A percentile compares a stretch with the other conserved stretches of the same genome.
Conservation (phyloP, 1,140 invertebrate genomes). For the Zaprionus ornatus region DNA sequence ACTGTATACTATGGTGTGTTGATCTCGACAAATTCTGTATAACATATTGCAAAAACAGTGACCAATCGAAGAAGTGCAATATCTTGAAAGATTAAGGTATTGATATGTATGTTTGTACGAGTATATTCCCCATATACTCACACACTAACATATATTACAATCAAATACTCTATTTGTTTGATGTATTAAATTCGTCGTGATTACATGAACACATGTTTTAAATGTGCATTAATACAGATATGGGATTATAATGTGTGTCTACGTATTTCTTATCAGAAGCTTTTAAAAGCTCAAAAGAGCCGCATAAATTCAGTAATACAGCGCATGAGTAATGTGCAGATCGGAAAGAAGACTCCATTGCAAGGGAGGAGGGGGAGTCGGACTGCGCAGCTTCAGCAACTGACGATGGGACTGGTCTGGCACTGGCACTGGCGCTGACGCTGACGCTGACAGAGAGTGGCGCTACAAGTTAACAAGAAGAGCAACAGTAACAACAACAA, state of each 20-base stretch:
- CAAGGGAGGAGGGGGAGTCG: neutral
- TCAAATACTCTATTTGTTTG: neutral
- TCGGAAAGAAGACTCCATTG: slow-evolving; percentile 13
- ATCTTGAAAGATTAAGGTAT: too few species aligned
- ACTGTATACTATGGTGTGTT: neutral
- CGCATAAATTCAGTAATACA: slow-evolving; percentile 21
- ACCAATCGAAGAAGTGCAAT: too few species aligned
- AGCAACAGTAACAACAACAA: slow-evolving; percentile 18
- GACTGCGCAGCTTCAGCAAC: slow-evolving; percentile 48
- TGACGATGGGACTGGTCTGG: slow-evolving; percentile 19
- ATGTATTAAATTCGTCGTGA: neutral
- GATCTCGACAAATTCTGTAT: neutral
- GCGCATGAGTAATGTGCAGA: slow-evolving; percentile 45
- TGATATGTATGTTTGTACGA: too few species aligned
- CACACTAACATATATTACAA: too few species aligned
- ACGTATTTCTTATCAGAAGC: slow-evolving; percentile 30
- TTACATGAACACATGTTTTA: neutral
- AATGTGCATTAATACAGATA: slow-evolving; percentile 1
- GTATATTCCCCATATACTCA: too few species aligned
- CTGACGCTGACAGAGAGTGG: slow-evolving; percentile 26
- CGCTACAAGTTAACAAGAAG: slow-evolving; percentile 65
- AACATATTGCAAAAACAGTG: too few species aligned
- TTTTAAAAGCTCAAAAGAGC: slow-evolving; percentile 31
- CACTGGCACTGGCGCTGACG: neutral
- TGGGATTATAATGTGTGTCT: slow-evolving; percentile 4